Percentiles rank a stretch among this genome's conserved stretches.
These are phyloP conservation scores for Autographa pulchrina DNA, from an alignment of 2,888 invertebrate genomes.

Conservation along the genomic window DNA sequence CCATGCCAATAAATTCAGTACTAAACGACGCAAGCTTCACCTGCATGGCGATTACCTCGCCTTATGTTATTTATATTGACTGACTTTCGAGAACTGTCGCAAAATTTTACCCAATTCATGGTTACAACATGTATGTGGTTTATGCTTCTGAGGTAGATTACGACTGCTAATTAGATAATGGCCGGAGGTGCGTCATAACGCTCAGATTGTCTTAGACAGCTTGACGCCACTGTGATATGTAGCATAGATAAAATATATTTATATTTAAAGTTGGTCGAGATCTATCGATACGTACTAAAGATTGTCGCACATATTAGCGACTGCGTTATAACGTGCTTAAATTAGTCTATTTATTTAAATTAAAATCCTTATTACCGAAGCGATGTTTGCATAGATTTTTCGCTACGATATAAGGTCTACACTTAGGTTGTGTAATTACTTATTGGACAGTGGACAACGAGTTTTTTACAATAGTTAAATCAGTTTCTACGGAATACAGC, in stretches of 20 bases:
- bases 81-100: background rate
- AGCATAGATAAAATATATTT: background rate
- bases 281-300: background rate
- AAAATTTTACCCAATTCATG: background rate
- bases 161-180: background rate
- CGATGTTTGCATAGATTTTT: too few relatives aligned
- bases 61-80: background rate
- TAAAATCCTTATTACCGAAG: too few relatives aligned
- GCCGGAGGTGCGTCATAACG: background rate
- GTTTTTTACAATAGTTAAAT: too few relatives aligned
- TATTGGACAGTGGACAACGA: too few relatives aligned
- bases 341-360: too few relatives aligned
- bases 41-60: background rate
- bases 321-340: too few relatives aligned
- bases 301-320: too few relatives aligned
- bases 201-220: slow-evolving; percentile 1
- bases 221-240: background rate
- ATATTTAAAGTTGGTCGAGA: background rate
- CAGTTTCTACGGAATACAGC: too few relatives aligned
- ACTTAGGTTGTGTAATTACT: too few relatives aligned
- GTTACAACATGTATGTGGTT: background rate
- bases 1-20: background rate
- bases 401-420: too few relatives aligned
- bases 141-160: slow-evolving; percentile 2
- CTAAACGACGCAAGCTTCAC: background rate